These are phyloP conservation scores for Alces alces DNA, from an alignment of 2,113 vertebrate genomes.

Conservation along the genomic window DNA sequence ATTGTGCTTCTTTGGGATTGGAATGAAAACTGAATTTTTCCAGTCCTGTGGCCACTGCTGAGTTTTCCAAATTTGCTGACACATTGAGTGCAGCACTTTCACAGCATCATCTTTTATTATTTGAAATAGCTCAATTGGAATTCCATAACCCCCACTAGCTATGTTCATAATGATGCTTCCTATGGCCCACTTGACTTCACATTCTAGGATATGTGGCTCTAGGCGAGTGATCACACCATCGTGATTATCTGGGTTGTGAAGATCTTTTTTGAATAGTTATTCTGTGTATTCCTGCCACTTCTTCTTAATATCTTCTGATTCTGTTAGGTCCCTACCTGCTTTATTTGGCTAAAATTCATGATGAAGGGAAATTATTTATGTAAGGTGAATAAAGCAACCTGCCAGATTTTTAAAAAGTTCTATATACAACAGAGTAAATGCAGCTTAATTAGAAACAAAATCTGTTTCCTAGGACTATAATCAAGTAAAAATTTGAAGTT, in stretches of 20 bases:
- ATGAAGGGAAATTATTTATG: not conserved
- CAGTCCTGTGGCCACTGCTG: not conserved
- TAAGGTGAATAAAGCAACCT: not conserved
- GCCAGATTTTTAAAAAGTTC: conserved; percentile 34
- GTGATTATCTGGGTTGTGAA: not conserved
- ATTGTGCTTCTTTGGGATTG: not conserved
- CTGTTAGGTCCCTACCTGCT: not conserved
- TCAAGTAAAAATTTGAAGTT: conserved; percentile 72
- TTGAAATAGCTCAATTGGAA: not conserved
- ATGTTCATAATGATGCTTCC: not conserved
- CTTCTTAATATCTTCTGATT: not conserved
- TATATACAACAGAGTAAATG: conserved; percentile 32
- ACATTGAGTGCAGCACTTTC: not conserved
- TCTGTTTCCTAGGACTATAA: conserved; percentile 53
- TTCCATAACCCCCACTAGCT: not conserved
- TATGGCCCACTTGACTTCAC: not conserved
- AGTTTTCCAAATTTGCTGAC: not conserved
- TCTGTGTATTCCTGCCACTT: not conserved
- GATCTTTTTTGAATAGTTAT: not conserved
- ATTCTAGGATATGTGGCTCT: not conserved
- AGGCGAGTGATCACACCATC: not conserved
- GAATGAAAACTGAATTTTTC: not conserved
- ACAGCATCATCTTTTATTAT: not conserved
- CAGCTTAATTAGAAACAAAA: conserved; percentile 52
- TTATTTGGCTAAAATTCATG: not conserved